Base-by-base conservation (phyloP, 2,888 invertebrate genomes). In the Eilema sororculum region DNA sequence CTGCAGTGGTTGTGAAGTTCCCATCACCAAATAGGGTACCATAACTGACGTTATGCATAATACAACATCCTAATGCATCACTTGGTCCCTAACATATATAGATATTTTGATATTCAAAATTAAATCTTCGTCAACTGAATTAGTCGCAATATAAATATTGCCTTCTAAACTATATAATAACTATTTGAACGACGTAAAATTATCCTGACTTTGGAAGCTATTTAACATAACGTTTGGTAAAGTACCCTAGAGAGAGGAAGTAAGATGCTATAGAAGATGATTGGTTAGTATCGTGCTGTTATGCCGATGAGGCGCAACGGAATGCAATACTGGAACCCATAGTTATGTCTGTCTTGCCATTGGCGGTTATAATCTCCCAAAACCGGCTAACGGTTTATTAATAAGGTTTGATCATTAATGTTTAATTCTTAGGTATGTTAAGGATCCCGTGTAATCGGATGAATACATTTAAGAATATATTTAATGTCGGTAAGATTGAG, bases 191-290 rank as follows among this genome's bases (percentile, higher is more conserved):
- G 28, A 30, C 58, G 33, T 58, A 58, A n/a, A 57, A n/a, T 24
- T 58, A 37, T 6, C 12, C 20, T 25, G 10, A 24, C 0, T 24
- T 56, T 33, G 16, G n/a, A 25, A 46, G 13, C 13, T 28, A 57
- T 25, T 9, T 46, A 20, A 46, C 66, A 46, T 59, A 58, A 60
- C 46, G 59, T 67, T 60, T 33, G 60, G 28, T 67, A 62, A 62
- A 67, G 67, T 67, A 67, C 67, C 67, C 67, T 61, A 28, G 16
- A 25, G 30, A 33, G 56, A 33, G 67, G 61, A 67, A 67, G 67
- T 67, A 67, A 33, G 61, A 30, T 41, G 24, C n/a, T 25, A 63
- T 28, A 25, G 3, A 37, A 9, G 62, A n/a, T 33, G 60, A 0
- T 30, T 20, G 22, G 46, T 25, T n/a, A 52, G 46, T n/a, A 41